A percentile compares a stretch with the other conserved stretches of the same genome.
Conservation (phyloP, 2,888 invertebrate species). For the Crepidodera aurea region DNA sequence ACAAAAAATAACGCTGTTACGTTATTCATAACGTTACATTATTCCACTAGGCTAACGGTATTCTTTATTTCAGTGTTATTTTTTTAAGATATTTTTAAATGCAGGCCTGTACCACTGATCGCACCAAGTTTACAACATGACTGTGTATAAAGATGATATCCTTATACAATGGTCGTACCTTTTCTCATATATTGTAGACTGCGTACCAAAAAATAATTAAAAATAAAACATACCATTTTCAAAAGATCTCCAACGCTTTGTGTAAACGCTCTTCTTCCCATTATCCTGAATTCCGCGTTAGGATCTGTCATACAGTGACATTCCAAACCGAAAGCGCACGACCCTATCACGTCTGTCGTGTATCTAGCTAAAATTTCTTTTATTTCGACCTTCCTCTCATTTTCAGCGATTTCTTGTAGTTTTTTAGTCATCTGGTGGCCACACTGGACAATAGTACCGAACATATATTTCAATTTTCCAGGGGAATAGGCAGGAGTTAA, state of each 20-base stretch:
- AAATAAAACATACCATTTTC: slow-evolving; percentile 53
- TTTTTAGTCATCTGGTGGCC: slow-evolving; percentile 64
- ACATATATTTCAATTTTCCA: slow-evolving; percentile 73
- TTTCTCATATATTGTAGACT: no score
- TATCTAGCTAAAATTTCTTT: slow-evolving; percentile 68
- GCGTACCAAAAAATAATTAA: no score
- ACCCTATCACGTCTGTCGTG: slow-evolving; percentile 70
- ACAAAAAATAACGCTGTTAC: no score
- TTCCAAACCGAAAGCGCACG: slow-evolving; percentile 70
- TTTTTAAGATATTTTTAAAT: no score
- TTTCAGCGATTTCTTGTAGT: slow-evolving; percentile 52
- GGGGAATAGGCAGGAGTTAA: slow-evolving; percentile 74
- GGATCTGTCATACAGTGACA: slow-evolving; percentile 67
- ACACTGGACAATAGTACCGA: slow-evolving; percentile 67
- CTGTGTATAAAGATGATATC: no score
- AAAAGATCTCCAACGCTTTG: slow-evolving; percentile 55
- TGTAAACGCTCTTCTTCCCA: slow-evolving; percentile 55
- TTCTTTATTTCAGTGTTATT: no score
- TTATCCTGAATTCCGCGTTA: slow-evolving; percentile 64
- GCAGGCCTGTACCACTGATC: no score
- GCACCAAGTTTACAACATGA: no score
- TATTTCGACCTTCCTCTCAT: slow-evolving; percentile 55
- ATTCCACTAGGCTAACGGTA: no score
- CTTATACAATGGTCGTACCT: no score
- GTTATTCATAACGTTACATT: no score